phyloP scores from a whole-genome alignment of 2,888 invertebrate species.

The Athalia circularis region DNA sequence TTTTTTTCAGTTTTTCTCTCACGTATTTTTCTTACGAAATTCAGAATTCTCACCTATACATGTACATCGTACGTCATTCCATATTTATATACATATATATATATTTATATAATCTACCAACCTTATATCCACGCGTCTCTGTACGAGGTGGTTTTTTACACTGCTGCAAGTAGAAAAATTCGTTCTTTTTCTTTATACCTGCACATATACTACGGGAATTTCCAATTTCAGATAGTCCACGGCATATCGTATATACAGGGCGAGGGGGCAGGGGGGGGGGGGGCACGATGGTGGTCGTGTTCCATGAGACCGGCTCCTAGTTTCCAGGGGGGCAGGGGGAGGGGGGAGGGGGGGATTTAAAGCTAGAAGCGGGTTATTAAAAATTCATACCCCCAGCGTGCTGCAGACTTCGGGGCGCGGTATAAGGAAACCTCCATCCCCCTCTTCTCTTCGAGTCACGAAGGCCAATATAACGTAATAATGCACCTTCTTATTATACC shows the following conservation, averaged over 20 bases:
- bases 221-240: conserved; percentile 43
- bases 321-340: not conserved
- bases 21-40: conserved; percentile 4
- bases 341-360: not conserved
- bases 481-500: conserved; percentile 28
- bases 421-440: not conserved
- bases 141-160: not conserved
- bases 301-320: too few relatives aligned
- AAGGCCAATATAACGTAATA: conserved; percentile 42
- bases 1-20: not conserved
- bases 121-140: too few relatives aligned
- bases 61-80: not conserved
- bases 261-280: too few relatives aligned
- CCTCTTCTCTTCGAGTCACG: not conserved
- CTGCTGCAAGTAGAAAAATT: not conserved
- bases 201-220: conserved; percentile 34
- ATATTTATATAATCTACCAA: not conserved
- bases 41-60: conserved; percentile 22
- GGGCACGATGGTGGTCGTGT: not conserved
- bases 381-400: conserved; percentile 31
- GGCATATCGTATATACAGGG: too few relatives aligned
- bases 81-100: not conserved
- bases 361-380: conserved; percentile 39
- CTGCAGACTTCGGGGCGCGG: not conserved
- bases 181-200: not conserved